phyloP scores from a whole-genome alignment of 2,113 vertebrate genomes.

The Myanophis thanlyinensis region DNA sequence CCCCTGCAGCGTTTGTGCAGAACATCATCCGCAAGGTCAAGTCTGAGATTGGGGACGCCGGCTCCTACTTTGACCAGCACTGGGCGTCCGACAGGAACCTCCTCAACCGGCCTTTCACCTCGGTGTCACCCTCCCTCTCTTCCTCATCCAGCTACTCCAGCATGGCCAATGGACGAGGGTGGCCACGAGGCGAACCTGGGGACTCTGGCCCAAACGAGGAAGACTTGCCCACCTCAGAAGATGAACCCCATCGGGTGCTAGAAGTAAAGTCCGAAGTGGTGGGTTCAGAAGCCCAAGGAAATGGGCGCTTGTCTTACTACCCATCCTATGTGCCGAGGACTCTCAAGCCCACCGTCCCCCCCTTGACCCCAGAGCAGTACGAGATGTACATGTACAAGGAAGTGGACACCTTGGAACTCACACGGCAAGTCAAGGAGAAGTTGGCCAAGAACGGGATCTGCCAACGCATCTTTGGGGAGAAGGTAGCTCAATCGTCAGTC shows the following conservation, averaged over 20 bases:
- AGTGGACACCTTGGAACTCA: slow-evolving; percentile 95
- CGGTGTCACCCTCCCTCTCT: slow-evolving; percentile 88
- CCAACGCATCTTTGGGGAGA: slow-evolving; percentile 98
- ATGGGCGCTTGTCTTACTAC: slow-evolving; percentile 82
- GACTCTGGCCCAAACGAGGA: slow-evolving; percentile 79
- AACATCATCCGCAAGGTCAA: slow-evolving; percentile 99
- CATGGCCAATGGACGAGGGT: slow-evolving; percentile 76
- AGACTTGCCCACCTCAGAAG: slow-evolving; percentile 73
- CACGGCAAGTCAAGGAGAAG: slow-evolving; percentile 97
- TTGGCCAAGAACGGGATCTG: slow-evolving; percentile 98
- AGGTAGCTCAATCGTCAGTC: slow-evolving; percentile 72
- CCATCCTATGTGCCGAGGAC: slow-evolving; percentile 88
- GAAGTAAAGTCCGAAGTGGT: slow-evolving; percentile 85
- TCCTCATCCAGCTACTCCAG: slow-evolving; percentile 88
- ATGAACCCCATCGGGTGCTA: slow-evolving; percentile 73
- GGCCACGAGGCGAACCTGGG: slow-evolving; percentile 75
- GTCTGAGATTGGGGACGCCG: slow-evolving; percentile 90
- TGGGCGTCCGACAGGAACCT: slow-evolving; percentile 87
- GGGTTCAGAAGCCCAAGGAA: slow-evolving; percentile 56
- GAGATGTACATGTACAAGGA: slow-evolving; percentile 99
- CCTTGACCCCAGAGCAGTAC: slow-evolving; percentile 95
- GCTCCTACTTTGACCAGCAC: slow-evolving; percentile 94
- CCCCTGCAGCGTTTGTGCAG: slow-evolving; percentile 93
- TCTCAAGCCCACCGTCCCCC: slow-evolving; percentile 92
- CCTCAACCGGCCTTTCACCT: slow-evolving; percentile 77